Evolutionary conservation across 2,797 vertebrate genomes (phyloP).

Genomic region (Trachops cirrhosus): DNA sequence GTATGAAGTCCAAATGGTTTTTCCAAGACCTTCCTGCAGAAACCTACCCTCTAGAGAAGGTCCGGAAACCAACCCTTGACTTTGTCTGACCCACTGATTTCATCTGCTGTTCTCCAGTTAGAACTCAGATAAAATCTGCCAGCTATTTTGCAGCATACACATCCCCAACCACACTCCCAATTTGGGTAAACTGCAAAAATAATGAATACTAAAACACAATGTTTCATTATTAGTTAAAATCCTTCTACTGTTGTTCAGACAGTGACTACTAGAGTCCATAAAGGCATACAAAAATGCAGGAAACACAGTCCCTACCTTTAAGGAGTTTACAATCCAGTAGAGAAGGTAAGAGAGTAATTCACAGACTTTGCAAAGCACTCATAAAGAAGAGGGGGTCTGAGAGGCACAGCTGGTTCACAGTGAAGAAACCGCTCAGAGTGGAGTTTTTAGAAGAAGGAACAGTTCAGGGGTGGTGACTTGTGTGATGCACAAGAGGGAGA

Average conservation of each 20-base stretch:
- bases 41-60: background rate
- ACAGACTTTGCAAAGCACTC: background rate
- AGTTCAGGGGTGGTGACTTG: background rate
- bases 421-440: background rate
- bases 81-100: background rate
- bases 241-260: background rate
- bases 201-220: background rate
- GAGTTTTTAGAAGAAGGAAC: background rate
- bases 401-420: background rate
- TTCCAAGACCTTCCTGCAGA: background rate
- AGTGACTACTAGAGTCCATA: background rate
- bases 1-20: background rate
- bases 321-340: background rate
- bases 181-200: background rate
- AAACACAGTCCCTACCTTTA: background rate
- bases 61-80: background rate
- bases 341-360: background rate
- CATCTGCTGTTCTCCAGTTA: background rate
- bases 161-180: background rate
- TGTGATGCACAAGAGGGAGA: background rate
- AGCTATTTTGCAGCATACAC: background rate
- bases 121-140: background rate
- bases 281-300: background rate
- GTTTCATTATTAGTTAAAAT: background rate
- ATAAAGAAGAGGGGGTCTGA: background rate